A percentile compares a stretch with the other conserved stretches of the same genome.
These are phyloP conservation scores for Leucophenga maculata DNA, from an alignment of 2,888 invertebrate species.

Conservation along the genomic window DNA sequence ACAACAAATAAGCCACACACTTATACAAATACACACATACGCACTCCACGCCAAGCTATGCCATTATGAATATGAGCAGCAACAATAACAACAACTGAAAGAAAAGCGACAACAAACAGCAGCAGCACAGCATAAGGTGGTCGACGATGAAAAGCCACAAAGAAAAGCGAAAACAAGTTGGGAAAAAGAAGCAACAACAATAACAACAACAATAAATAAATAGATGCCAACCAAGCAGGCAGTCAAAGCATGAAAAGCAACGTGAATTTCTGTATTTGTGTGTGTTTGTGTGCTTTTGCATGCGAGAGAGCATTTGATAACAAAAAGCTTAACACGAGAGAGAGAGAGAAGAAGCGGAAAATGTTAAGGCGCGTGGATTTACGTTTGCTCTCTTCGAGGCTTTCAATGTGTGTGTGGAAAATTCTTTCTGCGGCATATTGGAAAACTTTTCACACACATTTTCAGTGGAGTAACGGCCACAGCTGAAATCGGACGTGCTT, in stretches of 20 bases:
- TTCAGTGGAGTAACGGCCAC: constrained; percentile 69
- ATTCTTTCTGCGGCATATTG: constrained; percentile 27
- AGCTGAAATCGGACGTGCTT: constrained; percentile 66
- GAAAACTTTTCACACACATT: constrained; percentile 61
- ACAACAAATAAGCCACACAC: too few relatives aligned
- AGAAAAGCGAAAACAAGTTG: constrained; percentile 45
- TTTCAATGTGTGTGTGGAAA: constrained; percentile 10
- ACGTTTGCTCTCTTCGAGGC: too few relatives aligned
- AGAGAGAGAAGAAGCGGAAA: background rate
- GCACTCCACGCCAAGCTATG: too few relatives aligned
- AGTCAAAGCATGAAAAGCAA: too few relatives aligned
- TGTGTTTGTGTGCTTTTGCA: too few relatives aligned
- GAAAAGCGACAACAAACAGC: background rate
- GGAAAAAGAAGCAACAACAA: constrained; percentile 32
- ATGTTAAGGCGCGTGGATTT: background rate
- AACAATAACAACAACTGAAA: too few relatives aligned
- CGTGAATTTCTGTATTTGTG: too few relatives aligned
- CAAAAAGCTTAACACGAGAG: constrained; percentile 16
- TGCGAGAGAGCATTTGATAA: background rate
- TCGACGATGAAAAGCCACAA: constrained; percentile 16
- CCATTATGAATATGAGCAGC: too few relatives aligned
- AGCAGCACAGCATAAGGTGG: constrained; percentile 5
- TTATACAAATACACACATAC: too few relatives aligned
- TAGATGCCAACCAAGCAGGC: background rate
- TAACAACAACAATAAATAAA: constrained; percentile 21